Conservation (phyloP, 1,140 invertebrate species). For the Zaprionus kolodkinae region DNA sequence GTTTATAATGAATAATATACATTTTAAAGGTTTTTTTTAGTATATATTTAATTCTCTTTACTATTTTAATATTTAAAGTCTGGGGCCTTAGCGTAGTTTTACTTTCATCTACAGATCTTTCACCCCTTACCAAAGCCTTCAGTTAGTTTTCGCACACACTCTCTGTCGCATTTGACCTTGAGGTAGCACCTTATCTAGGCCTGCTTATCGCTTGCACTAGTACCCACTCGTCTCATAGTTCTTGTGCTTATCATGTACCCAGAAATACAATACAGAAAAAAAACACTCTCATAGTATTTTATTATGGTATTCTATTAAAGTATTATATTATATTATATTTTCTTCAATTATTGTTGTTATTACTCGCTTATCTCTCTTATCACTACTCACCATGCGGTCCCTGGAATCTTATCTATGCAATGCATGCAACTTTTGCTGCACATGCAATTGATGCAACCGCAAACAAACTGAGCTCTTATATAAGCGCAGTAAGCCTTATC, state of each 20-base stretch:
- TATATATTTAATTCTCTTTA: not conserved
- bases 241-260: conserved; percentile 1
- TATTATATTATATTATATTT: conserved; percentile 4
- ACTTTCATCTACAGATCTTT: not conserved
- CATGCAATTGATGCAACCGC: not conserved
- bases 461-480: not conserved
- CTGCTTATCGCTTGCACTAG: not conserved
- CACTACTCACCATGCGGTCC: not conserved
- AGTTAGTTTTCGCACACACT: not conserved
- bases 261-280: too few species aligned
- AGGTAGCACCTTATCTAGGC: not conserved
- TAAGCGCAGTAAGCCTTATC: not conserved
- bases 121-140: not conserved
- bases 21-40: not conserved
- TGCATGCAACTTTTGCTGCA: not conserved
- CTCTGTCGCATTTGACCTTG: conserved; percentile 5
- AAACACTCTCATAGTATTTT: too few species aligned
- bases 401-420: not conserved
- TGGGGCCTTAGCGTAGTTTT: not conserved
- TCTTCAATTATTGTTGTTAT: conserved; percentile 14
- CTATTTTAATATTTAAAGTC: not conserved
- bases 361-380: not conserved
- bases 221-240: not conserved
- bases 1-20: not conserved
- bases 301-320: too few species aligned